Percentiles rank a stretch among this genome's conserved stretches.
phyloP scores from a whole-genome alignment of 1,140 invertebrate genomes.

The Brachionus paranguensis region DNA sequence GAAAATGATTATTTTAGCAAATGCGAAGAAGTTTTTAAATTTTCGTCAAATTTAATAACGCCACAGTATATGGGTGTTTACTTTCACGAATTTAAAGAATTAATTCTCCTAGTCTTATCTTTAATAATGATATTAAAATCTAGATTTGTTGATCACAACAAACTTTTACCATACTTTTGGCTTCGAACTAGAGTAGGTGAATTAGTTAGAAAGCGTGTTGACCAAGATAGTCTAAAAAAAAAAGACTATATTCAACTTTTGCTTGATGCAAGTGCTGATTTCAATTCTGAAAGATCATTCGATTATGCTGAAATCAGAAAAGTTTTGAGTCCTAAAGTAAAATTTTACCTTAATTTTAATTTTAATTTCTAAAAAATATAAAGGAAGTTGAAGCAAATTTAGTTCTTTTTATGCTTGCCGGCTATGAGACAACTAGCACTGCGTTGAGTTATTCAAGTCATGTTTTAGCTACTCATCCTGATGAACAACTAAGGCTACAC shows the following conservation, averaged over 20 bases:
- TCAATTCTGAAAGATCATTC: background rate
- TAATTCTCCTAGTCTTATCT: background rate
- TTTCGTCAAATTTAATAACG: background rate
- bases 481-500: slow-evolving; percentile 56
- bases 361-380: background rate
- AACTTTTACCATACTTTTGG: slow-evolving; percentile 2
- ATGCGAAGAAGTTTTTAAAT: background rate
- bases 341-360: background rate
- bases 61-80: background rate
- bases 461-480: slow-evolving; percentile 55
- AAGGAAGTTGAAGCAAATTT: slow-evolving; percentile 49
- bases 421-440: slow-evolving; percentile 57
- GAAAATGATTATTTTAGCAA: slow-evolving; percentile 43
- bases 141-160: background rate
- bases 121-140: background rate
- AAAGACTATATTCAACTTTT: slow-evolving; percentile 33
- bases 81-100: background rate
- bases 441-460: slow-evolving; percentile 55
- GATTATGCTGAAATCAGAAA: background rate
- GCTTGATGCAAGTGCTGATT: background rate
- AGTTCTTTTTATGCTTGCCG: slow-evolving; percentile 49
- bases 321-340: background rate
- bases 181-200: background rate
- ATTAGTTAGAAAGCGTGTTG: background rate
- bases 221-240: background rate